Percentiles rank a stretch among this genome's conserved stretches.
phyloP scores from a whole-genome alignment of 2,797 vertebrate genomes.

The Aeoliscus strigatus region DNA sequence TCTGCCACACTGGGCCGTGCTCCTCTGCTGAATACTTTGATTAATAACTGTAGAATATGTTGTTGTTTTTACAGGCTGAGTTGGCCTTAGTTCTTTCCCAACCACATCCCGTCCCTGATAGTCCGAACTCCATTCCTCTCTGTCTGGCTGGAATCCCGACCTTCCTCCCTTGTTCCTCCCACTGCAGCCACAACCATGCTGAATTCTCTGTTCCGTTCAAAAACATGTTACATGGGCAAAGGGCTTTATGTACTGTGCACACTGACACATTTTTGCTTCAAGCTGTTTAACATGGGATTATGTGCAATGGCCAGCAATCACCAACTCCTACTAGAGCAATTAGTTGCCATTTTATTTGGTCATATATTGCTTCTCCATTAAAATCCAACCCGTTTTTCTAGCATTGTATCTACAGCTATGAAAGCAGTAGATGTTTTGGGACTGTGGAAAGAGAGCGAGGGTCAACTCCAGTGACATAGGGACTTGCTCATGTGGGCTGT shows the following conservation, averaged over 20 bases:
- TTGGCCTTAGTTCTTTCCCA: constrained; percentile 28
- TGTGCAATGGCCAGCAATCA: background rate
- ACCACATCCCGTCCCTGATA: constrained; percentile 46
- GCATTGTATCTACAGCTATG: constrained; percentile 8
- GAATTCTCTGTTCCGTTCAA: constrained; percentile 18
- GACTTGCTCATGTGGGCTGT: constrained; percentile 64
- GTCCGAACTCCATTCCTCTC: constrained; percentile 40
- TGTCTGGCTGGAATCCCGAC: constrained; percentile 43
- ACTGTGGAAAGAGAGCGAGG: constrained; percentile 13
- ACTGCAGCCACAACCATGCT: constrained; percentile 36
- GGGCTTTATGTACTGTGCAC: constrained; percentile 18
- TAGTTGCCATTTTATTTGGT: constrained; percentile 24
- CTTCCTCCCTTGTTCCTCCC: constrained; percentile 43
- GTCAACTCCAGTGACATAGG: constrained; percentile 51
- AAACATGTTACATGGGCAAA: constrained; percentile 29
- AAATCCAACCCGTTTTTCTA: constrained; percentile 21
- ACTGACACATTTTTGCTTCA: constrained; percentile 15
- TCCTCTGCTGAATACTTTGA: constrained; percentile 27
- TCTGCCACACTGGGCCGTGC: constrained; percentile 13
- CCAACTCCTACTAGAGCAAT: constrained; percentile 9
- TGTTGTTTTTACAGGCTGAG: constrained; percentile 33
- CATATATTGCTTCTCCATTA: constrained; percentile 30
- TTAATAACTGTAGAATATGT: constrained; percentile 18
- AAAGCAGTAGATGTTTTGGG: constrained; percentile 22
- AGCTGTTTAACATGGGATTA: constrained; percentile 3